Base-by-base conservation (phyloP, 2,113 vertebrate species). In the Falcunculus frontatus region DNA sequence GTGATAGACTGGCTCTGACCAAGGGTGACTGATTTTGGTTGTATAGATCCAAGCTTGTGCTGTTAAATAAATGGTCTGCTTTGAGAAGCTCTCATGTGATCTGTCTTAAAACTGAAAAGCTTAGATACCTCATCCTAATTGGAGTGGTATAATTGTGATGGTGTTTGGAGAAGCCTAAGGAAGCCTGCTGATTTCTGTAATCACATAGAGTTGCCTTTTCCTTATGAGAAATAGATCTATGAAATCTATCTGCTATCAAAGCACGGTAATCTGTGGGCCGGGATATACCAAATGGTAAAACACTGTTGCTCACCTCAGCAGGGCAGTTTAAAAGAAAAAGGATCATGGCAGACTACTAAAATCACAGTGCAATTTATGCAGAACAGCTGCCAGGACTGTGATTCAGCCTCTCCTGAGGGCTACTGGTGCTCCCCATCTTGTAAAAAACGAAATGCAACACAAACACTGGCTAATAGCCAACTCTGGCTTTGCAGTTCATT, bases 91-190 rank as follows among this genome's bases (percentile, higher is more conserved):
- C 16, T 91, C 80, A 74, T 81, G 73, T 74, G 55, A 78, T 37
- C 47, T 32, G 56, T 74, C 89, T 81, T 67, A 72, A 93, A 92
- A 59, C 10, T 81, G 47, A 95, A 95, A 92, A 73, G 83, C 73
- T 95, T 81, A 84, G 89, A 72, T 86, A 78, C 33, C 46, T 90
- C 46, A 3, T 64, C 56, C 69, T 93, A 92, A 95, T 82, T 95
- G 86, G 76, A 87, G 17, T 52, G 27, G 44, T 63, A 4, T 81
- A 90, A 84, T 63, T 90, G 80, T 63, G 64, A 78, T 25, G 29
- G n/a, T 50, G 16, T 69, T 77, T 64, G 16, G 30, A 94, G 59
- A 95, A 85, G 74, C n/a, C 84, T 65, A 78, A 72, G 25, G 70
- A 89, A 80, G 88, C n/a, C 44, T 85, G 41, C 21, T 53, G 49